These are phyloP conservation scores for Samia ricini DNA, from an alignment of 1,140 invertebrate genomes.

Conservation along the genomic window DNA sequence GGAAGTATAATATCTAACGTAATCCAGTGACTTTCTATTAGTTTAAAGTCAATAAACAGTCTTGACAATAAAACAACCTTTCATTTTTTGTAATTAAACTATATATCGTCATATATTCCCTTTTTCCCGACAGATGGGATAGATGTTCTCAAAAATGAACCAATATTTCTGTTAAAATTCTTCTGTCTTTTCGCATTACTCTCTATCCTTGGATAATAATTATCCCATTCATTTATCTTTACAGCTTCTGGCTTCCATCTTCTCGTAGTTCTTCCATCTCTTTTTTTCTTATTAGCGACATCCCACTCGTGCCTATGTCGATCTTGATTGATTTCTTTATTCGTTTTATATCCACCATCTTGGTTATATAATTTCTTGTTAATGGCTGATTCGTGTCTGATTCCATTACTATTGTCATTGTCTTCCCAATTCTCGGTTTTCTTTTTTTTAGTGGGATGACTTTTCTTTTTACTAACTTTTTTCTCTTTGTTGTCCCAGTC, in stretches of 20 bases:
- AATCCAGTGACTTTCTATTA: too few species aligned
- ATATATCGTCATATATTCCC: slow-evolving; percentile 37
- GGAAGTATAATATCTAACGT: too few species aligned
- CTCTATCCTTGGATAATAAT: slow-evolving; percentile 12
- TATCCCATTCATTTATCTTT: slow-evolving; percentile 1
- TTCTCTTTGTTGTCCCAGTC: background rate
- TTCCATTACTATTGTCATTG: background rate
- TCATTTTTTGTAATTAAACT: background rate
- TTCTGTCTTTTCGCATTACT: slow-evolving; percentile 16
- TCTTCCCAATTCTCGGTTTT: background rate
- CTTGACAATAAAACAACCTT: too few species aligned
- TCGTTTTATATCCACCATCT: background rate
- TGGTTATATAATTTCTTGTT: background rate
- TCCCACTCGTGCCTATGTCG: background rate
- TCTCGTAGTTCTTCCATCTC: background rate
- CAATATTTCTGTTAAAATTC: slow-evolving; percentile 4
- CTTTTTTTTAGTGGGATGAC: background rate
- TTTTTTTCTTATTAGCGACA: background rate
- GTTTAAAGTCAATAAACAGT: too few species aligned
- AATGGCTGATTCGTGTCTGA: background rate
- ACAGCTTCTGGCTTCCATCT: background rate
- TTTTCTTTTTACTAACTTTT: background rate
- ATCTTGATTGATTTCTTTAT: background rate
- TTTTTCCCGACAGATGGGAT: slow-evolving; percentile 36
- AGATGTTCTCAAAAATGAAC: slow-evolving; percentile 27